Evolutionary conservation across 2,113 vertebrate genomes (phyloP).

Genomic region (Nothoprocta perdicaria): DNA sequence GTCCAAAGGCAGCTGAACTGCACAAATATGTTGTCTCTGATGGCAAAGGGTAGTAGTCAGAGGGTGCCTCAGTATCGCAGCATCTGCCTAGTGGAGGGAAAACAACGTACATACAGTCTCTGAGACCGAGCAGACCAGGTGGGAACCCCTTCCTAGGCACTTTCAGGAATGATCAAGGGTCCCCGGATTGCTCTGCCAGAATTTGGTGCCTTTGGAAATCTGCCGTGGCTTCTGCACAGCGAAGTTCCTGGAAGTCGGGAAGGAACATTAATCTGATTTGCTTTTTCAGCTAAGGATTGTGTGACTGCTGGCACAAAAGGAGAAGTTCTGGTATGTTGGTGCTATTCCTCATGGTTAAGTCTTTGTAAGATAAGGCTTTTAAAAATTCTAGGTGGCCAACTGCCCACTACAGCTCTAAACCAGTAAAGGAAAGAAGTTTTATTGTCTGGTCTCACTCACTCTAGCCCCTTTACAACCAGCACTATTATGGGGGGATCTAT

Average conservation of each 20-base stretch:
- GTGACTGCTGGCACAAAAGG: background rate
- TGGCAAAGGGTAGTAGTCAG: background rate
- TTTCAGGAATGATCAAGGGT: background rate
- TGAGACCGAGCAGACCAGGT: fast-evolving
- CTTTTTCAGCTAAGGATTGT: background rate
- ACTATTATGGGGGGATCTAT: background rate
- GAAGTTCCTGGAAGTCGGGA: background rate
- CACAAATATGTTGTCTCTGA: background rate
- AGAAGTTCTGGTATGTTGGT: background rate
- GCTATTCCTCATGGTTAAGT: background rate
- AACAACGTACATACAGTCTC: background rate
- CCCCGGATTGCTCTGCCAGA: background rate
- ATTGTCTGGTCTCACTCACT: background rate
- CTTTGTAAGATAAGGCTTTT: background rate
- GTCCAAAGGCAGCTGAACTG: background rate
- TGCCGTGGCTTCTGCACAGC: background rate
- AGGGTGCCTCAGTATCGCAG: fast-evolving
- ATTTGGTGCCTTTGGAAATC: background rate
- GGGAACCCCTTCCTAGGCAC: background rate
- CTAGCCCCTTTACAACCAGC: background rate
- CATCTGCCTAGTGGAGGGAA: background rate
- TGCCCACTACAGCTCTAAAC: background rate
- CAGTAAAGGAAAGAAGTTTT: background rate
- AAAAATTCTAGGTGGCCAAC: background rate
- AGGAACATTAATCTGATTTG: background rate